phyloP scores from a whole-genome alignment of 2,797 vertebrate species.

The Sebastes itinus region DNA sequence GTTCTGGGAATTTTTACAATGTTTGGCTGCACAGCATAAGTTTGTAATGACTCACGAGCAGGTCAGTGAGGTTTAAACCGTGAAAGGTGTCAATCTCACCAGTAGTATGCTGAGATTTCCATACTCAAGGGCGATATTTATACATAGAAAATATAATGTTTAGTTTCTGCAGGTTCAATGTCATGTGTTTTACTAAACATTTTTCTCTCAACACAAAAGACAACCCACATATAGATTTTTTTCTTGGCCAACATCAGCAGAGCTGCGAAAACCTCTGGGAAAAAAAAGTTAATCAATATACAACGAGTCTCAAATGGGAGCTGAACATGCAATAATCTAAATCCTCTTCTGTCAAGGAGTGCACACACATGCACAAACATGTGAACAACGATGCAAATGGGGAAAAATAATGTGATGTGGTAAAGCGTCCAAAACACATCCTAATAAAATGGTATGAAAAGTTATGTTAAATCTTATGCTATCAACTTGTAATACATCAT shows the following conservation, averaged over 20 bases:
- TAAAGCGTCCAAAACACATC: not conserved
- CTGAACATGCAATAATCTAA: constrained; percentile 56
- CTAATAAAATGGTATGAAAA: not conserved
- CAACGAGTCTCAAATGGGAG: constrained; percentile 2
- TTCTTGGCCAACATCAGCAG: constrained; percentile 24
- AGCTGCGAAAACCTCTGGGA: constrained; percentile 21
- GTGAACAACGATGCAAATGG: not conserved
- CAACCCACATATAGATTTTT: constrained; percentile 19
- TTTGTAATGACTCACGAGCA: not conserved
- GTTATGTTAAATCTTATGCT: not conserved
- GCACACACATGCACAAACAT: constrained; percentile 17
- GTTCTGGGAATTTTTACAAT: too few relatives aligned
- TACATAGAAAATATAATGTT: not conserved
- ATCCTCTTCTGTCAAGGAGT: constrained; percentile 2
- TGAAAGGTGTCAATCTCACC: not conserved
- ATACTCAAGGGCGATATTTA: not conserved
- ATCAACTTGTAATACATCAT: not conserved
- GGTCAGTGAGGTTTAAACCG: not conserved
- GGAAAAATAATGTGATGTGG: not conserved
- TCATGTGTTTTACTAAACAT: not conserved
- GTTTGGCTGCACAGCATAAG: not conserved
- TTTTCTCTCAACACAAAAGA: constrained; percentile 8
- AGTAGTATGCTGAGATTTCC: not conserved
- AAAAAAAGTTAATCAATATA: constrained; percentile 32
- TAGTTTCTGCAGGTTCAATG: not conserved